Percentiles rank a stretch among this genome's conserved stretches.
Conservation (phyloP, 92 coral and sea anemone species). For the Paragorgia papillata region DNA sequence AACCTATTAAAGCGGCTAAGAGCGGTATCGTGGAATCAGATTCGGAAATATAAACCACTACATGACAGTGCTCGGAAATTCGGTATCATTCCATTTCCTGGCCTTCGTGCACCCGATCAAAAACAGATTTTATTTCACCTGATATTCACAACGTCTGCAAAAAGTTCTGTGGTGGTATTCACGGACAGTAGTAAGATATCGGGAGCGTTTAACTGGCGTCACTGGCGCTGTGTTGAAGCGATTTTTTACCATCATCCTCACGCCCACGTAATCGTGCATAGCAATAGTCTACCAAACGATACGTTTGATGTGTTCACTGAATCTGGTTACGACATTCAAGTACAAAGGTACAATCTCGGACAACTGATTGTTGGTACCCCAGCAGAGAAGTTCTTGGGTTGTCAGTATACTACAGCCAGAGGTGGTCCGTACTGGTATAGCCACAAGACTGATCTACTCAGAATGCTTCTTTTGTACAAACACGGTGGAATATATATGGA, state of each 20-base stretch:
- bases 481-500: slow-evolving; percentile 41
- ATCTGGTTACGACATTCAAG: slow-evolving; percentile 43
- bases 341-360: slow-evolving; percentile 34
- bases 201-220: slow-evolving; percentile 24
- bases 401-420: no score
- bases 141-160: slow-evolving; percentile 3
- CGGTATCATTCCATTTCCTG: slow-evolving; percentile 16
- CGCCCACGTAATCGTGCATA: slow-evolving; percentile 38
- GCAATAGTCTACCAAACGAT: slow-evolving; percentile 33
- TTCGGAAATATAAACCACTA: slow-evolving; percentile 4
- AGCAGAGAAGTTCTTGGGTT: no score
- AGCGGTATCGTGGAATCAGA: slow-evolving; percentile 35
- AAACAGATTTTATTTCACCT: slow-evolving; percentile 22
- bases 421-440: no score
- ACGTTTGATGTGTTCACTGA: slow-evolving; percentile 40
- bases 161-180: no score
- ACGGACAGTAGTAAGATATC: no score
- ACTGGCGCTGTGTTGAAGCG: slow-evolving; percentile 49
- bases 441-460: slow-evolving; percentile 32
- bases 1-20: slow-evolving; percentile 22
- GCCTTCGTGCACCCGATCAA: background rate
- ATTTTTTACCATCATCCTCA: slow-evolving; percentile 43
- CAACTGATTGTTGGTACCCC: no score
- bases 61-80: slow-evolving; percentile 31
- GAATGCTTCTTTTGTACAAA: slow-evolving; percentile 24